A percentile compares a stretch with the other conserved stretches of the same genome.
Conservation (phyloP, 2,113 vertebrate species). For the Ophthalmolycus amberensis region DNA sequence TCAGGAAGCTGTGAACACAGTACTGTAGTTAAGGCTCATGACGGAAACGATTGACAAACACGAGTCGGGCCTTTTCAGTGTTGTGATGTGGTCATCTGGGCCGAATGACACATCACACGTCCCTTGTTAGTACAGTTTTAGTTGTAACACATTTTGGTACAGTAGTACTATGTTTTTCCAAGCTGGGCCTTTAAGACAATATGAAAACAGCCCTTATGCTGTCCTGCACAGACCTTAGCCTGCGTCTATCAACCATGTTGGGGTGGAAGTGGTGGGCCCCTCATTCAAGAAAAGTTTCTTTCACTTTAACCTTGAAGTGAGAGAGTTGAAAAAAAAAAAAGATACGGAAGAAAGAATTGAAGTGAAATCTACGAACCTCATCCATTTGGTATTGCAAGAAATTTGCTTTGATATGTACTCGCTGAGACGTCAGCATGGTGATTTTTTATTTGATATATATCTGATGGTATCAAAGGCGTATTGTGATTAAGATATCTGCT, state of each 20-base stretch:
- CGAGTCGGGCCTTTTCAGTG: background rate
- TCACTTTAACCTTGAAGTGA: conserved; percentile 37
- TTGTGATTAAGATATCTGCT: conserved; percentile 57
- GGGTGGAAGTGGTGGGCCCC: conserved; percentile 48
- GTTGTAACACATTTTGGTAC: conserved; percentile 1
- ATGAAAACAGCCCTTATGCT: conserved; percentile 68
- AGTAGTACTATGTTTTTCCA: conserved; percentile 36
- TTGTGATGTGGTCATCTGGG: background rate
- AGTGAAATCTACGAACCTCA: conserved; percentile 41
- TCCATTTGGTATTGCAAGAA: conserved; percentile 44
- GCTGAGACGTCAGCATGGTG: conserved; percentile 40
- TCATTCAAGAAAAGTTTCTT: conserved; percentile 51
- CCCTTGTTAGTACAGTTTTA: conserved; percentile 2
- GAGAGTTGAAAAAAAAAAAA: conserved; percentile 18
- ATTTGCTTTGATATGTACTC: conserved; percentile 45
- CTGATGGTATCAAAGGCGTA: conserved; percentile 46
- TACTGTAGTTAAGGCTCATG: conserved; percentile 75
- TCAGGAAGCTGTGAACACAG: conserved; percentile 79
- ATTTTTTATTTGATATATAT: conserved; percentile 53
- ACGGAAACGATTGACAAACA: conserved; percentile 45
- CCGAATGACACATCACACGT: background rate
- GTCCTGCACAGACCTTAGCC: conserved; percentile 58
- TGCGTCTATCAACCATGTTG: conserved; percentile 41
- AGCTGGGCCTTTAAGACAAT: conserved; percentile 71
- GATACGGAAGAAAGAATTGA: conserved; percentile 7